Evolutionary conservation across 2,113 vertebrate species (phyloP).

Genomic region (Dissostichus mawsoni): DNA sequence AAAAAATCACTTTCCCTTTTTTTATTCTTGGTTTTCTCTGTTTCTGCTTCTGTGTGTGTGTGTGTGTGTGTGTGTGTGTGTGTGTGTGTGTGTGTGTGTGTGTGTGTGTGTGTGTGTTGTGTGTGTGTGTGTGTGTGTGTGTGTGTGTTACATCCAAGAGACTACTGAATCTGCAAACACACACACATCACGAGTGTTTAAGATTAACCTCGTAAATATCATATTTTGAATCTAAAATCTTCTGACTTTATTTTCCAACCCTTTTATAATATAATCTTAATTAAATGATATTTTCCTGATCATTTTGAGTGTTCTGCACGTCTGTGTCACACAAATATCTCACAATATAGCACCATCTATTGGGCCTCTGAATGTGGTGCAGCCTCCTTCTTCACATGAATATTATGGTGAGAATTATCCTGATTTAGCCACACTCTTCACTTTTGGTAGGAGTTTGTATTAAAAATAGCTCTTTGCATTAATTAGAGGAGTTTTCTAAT

Average conservation of each 20-base stretch:
- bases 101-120: constrained; percentile 5
- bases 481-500: not conserved
- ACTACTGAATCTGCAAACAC: constrained; percentile 31
- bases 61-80: constrained; percentile 19
- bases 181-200: not conserved
- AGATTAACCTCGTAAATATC: constrained; percentile 5
- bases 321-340: constrained; percentile 54
- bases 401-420: not conserved
- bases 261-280: not conserved
- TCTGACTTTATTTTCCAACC: not conserved
- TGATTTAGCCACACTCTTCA: not conserved
- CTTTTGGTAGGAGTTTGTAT: no score
- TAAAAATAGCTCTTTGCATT: not conserved
- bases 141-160: constrained; percentile 17
- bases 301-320: not conserved
- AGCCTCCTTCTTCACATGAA: not conserved
- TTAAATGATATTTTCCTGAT: constrained; percentile 15
- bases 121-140: constrained; percentile 6
- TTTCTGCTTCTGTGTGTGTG: constrained; percentile 4
- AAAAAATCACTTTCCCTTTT: constrained; percentile 21
- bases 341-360: constrained; percentile 79
- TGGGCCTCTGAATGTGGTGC: constrained; percentile 69
- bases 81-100: constrained; percentile 11
- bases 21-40: constrained; percentile 15
- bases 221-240: not conserved